A percentile compares a stretch with the other conserved stretches of the same genome.
These are phyloP conservation scores for Amblyraja radiata DNA, from an alignment of 2,797 vertebrate genomes.

Conservation along the genomic window DNA sequence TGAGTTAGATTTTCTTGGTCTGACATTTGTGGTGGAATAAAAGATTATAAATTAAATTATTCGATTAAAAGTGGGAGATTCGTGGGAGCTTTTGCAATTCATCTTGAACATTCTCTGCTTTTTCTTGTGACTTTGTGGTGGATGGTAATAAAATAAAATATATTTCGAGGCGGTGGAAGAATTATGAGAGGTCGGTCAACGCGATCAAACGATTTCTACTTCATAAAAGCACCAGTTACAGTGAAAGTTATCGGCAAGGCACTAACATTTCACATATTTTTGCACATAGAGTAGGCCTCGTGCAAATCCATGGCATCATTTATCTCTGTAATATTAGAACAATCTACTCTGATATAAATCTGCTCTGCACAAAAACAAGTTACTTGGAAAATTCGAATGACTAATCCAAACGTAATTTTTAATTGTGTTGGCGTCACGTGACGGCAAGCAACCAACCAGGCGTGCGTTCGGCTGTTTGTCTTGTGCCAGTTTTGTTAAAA, in stretches of 20 bases:
- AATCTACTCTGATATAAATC: too few relatives aligned
- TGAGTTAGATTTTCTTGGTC: background rate
- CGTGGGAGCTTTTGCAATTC: too few relatives aligned
- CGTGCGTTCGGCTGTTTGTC: background rate
- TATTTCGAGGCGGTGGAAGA: background rate
- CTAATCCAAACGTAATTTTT: background rate
- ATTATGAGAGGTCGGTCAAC: background rate
- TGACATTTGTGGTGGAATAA: background rate
- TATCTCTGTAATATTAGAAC: background rate
- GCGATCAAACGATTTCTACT: background rate
- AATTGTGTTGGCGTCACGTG: background rate
- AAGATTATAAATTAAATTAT: background rate
- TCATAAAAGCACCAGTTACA: background rate
- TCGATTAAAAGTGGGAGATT: background rate
- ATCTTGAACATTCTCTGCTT: background rate
- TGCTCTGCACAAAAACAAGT: too few relatives aligned
- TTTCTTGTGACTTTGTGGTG: background rate
- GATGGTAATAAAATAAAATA: background rate
- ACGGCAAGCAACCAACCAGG: background rate
- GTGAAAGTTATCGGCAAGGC: background rate
- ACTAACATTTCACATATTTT: background rate
- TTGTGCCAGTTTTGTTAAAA: slow-evolving; percentile 12
- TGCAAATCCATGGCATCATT: background rate
- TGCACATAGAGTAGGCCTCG: background rate
- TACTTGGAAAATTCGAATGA: too few relatives aligned